Evolutionary conservation across 2,797 vertebrate genomes (phyloP).

Genomic region (Varecia variegata): DNA sequence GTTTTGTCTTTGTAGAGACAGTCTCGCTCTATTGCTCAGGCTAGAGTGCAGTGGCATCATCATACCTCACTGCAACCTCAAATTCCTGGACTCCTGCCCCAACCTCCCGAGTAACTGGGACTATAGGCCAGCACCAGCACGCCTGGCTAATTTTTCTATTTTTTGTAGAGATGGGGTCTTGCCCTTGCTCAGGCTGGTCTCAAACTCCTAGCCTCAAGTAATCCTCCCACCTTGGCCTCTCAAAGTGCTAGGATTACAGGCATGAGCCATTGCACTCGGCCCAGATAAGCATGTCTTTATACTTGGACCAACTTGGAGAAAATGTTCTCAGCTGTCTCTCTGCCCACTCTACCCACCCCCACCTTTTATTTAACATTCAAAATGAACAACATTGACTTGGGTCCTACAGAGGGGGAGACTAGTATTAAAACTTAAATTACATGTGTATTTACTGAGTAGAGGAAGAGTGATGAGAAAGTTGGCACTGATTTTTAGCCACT

Average conservation of each 20-base stretch:
- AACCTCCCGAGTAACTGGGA: background rate
- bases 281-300: background rate
- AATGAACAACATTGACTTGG: background rate
- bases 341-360: too few relatives aligned
- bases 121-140: background rate
- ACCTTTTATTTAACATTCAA: background rate
- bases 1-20: too few relatives aligned
- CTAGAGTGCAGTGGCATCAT: background rate
- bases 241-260: background rate
- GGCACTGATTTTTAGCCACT: background rate
- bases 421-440: background rate
- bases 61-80: background rate
- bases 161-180: background rate
- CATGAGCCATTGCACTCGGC: background rate
- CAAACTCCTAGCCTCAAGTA: background rate
- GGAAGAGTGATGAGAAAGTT: background rate
- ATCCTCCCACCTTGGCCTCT: background rate
- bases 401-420: too few relatives aligned
- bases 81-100: background rate
- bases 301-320: background rate
- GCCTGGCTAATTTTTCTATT: background rate
- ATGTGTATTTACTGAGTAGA: background rate
- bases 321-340: background rate
- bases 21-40: too few relatives aligned
- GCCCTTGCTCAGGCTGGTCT: background rate